Percentiles rank a stretch among this genome's conserved stretches.
These are phyloP conservation scores for Agrypnia vestita DNA, from an alignment of 1,140 invertebrate genomes.

Conservation along the genomic window DNA sequence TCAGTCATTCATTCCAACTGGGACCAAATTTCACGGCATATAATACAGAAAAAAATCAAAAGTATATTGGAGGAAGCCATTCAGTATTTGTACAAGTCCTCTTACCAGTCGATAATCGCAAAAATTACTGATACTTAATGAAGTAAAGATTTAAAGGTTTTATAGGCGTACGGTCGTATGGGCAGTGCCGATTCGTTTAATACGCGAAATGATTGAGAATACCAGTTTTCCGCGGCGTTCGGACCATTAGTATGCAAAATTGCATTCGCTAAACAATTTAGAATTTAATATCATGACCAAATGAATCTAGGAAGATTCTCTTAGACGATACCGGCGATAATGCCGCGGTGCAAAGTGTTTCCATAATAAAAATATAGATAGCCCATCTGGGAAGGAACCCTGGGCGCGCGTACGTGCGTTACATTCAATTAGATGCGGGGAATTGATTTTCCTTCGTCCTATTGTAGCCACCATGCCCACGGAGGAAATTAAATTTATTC, in stretches of 20 bases:
- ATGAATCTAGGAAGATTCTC: slow-evolving; percentile 18
- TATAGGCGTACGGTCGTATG: no score
- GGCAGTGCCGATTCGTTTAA: background rate
- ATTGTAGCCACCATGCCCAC: slow-evolving; percentile 14
- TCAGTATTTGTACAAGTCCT: no score
- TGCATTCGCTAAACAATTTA: slow-evolving; percentile 32
- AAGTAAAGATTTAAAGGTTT: no score
- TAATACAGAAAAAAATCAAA: no score
- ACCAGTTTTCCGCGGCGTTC: slow-evolving; percentile 31
- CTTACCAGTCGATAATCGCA: no score
- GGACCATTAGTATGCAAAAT: slow-evolving; percentile 44
- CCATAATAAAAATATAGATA: slow-evolving; percentile 49
- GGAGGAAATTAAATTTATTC: slow-evolving; percentile 21
- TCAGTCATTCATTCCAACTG: no score
- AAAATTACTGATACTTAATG: no score
- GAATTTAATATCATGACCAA: slow-evolving; percentile 36
- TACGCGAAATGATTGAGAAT: background rate
- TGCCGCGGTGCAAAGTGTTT: slow-evolving; percentile 45
- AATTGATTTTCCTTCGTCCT: slow-evolving; percentile 57
- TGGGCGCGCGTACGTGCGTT: slow-evolving; percentile 56
- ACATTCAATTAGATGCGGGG: slow-evolving; percentile 60
- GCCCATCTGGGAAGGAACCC: slow-evolving; percentile 30
- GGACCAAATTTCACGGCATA: no score
- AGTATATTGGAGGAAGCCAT: no score
- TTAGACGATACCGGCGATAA: slow-evolving; percentile 48